Conservation (phyloP, 2,888 invertebrate species). For the Ernsta delagoae region DNA sequence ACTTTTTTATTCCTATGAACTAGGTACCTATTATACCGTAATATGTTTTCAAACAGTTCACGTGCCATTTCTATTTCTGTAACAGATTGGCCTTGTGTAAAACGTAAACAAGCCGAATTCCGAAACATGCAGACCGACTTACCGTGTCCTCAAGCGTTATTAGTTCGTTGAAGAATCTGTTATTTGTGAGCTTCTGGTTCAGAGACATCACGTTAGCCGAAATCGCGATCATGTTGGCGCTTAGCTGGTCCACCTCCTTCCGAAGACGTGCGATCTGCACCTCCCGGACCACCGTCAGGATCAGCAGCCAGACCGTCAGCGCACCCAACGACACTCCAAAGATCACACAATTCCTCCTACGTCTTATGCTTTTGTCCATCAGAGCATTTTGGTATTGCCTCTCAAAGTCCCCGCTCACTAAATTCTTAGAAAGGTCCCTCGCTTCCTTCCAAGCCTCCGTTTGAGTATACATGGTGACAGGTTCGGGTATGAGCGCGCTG, state of each 20-base stretch:
- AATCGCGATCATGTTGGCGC: slow-evolving; percentile 68
- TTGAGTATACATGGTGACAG: slow-evolving; percentile 69
- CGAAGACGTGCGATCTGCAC: slow-evolving; percentile 65
- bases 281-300: slow-evolving; percentile 68
- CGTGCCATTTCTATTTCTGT: slow-evolving; percentile 37
- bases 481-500: slow-evolving; percentile 69
- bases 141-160: slow-evolving; percentile 74
- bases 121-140: slow-evolving; percentile 48
- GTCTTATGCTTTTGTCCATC: slow-evolving; percentile 56
- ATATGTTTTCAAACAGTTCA: slow-evolving; percentile 17
- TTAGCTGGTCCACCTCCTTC: slow-evolving; percentile 69
- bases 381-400: slow-evolving; percentile 64
- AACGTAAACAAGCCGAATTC: slow-evolving; percentile 39
- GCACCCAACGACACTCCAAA: slow-evolving; percentile 54
- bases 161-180: slow-evolving; percentile 68
- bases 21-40: too few relatives aligned
- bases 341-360: slow-evolving; percentile 58
- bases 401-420: slow-evolving; percentile 78
- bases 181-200: slow-evolving; percentile 67
- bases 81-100: slow-evolving; percentile 28
- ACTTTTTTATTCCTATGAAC: too few relatives aligned
- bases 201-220: slow-evolving; percentile 67
- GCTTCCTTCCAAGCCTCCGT: slow-evolving; percentile 64
- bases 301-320: slow-evolving; percentile 63
- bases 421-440: slow-evolving; percentile 74